phyloP scores from a whole-genome alignment of 2,797 vertebrate genomes.

The Sebastes oblongus region DNA sequence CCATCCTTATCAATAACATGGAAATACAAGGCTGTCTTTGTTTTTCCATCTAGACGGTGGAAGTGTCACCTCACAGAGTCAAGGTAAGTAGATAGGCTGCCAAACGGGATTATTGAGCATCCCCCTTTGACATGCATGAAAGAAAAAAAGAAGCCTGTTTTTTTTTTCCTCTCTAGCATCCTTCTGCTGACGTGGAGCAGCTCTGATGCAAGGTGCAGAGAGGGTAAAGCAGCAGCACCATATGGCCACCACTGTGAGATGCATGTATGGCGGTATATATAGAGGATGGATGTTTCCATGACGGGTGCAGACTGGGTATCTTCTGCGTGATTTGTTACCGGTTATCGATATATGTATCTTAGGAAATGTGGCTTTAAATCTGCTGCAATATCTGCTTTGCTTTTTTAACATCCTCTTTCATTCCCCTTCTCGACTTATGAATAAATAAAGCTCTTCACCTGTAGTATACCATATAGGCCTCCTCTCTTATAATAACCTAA shows the following conservation, averaged over 20 bases:
- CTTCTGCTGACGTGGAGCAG: slow-evolving; percentile 62
- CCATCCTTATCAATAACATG: slow-evolving; percentile 66
- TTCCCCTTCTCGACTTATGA: neutral
- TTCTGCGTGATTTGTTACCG: slow-evolving; percentile 21
- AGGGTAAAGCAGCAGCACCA: slow-evolving; percentile 32
- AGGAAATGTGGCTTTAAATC: slow-evolving; percentile 21
- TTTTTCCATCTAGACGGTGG: slow-evolving; percentile 69
- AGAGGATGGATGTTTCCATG: slow-evolving; percentile 14
- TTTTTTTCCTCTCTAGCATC: slow-evolving; percentile 12
- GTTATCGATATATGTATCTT: slow-evolving; percentile 5
- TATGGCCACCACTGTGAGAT: slow-evolving; percentile 20
- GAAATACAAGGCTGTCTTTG: slow-evolving; percentile 47
- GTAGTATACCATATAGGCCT: neutral
- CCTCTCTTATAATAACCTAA: neutral
- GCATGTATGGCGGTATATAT: neutral
- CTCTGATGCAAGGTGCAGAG: slow-evolving; percentile 46
- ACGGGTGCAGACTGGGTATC: slow-evolving; percentile 47
- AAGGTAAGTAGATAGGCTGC: slow-evolving; percentile 72
- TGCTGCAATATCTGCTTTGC: slow-evolving; percentile 17
- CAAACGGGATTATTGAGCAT: slow-evolving; percentile 26
- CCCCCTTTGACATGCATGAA: slow-evolving; percentile 24
- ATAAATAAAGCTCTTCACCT: neutral
- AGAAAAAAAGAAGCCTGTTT: neutral
- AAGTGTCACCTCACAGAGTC: slow-evolving; percentile 70
- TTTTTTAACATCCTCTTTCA: neutral